Conservation (phyloP, 2,888 invertebrate species). For the Rhyacophila evoluta region DNA sequence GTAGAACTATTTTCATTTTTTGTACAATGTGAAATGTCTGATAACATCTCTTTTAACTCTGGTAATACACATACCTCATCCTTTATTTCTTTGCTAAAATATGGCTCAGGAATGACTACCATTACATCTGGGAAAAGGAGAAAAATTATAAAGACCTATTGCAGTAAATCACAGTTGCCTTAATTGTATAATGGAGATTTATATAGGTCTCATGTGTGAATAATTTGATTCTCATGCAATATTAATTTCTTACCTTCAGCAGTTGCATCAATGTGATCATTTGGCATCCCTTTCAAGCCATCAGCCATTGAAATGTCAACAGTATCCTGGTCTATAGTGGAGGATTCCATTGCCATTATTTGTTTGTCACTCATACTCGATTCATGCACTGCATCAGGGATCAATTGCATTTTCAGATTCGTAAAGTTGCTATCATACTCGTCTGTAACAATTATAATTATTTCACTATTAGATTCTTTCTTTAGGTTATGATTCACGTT, state of each 20-base stretch:
- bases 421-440: neutral
- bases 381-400: constrained; percentile 23
- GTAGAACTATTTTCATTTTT: neutral
- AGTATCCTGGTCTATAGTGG: neutral
- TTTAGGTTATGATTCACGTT: neutral
- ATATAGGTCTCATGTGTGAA: no score
- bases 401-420: constrained; percentile 37
- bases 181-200: no score
- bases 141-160: no score
- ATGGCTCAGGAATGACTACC: constrained; percentile 31
- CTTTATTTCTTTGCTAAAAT: constrained; percentile 10
- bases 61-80: neutral
- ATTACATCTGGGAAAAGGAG: constrained; percentile 37
- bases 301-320: neutral
- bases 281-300: neutral
- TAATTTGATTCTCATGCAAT: no score
- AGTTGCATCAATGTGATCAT: neutral
- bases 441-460: constrained; percentile 27
- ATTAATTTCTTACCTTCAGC: neutral
- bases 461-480: neutral
- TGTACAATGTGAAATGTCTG: neutral
- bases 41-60: neutral
- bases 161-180: no score
- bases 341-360: neutral
- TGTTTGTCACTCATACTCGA: constrained; percentile 19